Base-by-base conservation (phyloP, 2,797 vertebrate species). In the Arrhamphus sclerolepis region DNA sequence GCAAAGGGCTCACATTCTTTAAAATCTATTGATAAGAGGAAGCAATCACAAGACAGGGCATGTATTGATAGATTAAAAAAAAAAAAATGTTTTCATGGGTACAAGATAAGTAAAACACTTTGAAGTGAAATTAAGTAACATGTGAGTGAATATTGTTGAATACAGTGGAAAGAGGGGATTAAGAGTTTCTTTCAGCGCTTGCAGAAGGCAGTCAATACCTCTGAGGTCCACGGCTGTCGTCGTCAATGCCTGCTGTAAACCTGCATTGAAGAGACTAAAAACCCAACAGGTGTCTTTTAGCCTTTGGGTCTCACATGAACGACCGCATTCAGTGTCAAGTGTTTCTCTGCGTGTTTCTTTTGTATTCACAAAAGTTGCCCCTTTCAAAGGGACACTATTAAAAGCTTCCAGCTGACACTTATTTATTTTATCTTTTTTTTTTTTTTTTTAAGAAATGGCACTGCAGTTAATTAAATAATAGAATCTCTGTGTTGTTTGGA, bases 241-340 rank as follows among this genome's bases (percentile, higher is more conserved):
- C 71, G 68, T 89, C 80, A 62, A 58, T 50, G 72, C 62, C 70
- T 10, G 71, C 70, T 75, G 81, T 84, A 82, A 90, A 89, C 56
- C 51, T 52, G 63, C 19, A 31, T 31, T 77, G 77, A 85, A 56
- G 72, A 71, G 69, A 13, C 77, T 72, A 57, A 70, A 85, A 80
- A 74, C 67, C 64, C 78, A 71, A 85, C 88, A 88, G 89, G 89
- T 90, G 88, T 85, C 82, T 81, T 61, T 64, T 61, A 61, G 84
- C 68, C 70, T 79, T 28, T 60, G 46, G 82, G 73, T 62, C 44
- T 14, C 62, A 60, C 54, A 46, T 67, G 70, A 87, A 82, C 65
- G 44, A 72, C 56, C 72, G 47, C 72, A 86, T 82, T 90, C 82
- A 85, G 80, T 81, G 83, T 87, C 83, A 85, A 91, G 80, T 69